phyloP scores from a whole-genome alignment of 2,113 vertebrate genomes.

The cat (Felis catus) region DNA sequence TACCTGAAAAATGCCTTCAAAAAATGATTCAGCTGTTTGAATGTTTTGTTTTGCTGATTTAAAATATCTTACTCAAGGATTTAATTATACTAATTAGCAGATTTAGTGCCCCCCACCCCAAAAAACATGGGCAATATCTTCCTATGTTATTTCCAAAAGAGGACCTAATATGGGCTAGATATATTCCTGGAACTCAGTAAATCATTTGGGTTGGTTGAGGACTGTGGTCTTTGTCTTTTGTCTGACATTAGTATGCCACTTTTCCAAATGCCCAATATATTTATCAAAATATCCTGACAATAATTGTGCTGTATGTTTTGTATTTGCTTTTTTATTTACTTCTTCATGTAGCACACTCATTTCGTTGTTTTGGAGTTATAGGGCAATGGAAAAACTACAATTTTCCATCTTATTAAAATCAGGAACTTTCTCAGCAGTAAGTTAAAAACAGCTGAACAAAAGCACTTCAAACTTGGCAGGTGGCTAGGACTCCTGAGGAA shows the following conservation, averaged over 20 bases:
- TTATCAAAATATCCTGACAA: neutral
- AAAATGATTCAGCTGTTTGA: neutral
- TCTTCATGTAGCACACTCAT: neutral
- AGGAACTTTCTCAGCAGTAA: slow-evolving; percentile 56
- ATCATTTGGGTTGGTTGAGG: neutral
- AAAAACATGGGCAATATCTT: neutral
- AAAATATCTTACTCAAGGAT: neutral
- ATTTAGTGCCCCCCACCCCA: neutral
- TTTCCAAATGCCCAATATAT: neutral
- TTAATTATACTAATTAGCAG: neutral
- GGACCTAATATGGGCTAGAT: neutral
- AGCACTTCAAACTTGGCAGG: slow-evolving; percentile 71
- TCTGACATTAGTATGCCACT: neutral
- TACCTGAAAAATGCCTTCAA: neutral
- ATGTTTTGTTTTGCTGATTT: neutral
- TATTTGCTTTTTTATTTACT: neutral
- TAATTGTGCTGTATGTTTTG: neutral
- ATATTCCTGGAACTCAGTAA: neutral
- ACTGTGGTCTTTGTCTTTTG: neutral
- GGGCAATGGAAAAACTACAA: slow-evolving; percentile 15
- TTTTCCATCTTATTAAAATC: slow-evolving; percentile 67
- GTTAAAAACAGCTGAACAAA: slow-evolving; percentile 71
- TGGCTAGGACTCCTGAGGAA: slow-evolving; percentile 68
- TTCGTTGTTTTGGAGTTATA: slow-evolving; percentile 49
- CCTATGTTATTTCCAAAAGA: neutral